These are phyloP conservation scores for Pituophis catenifer DNA, from an alignment of 2,113 vertebrate species.

Conservation along the genomic window DNA sequence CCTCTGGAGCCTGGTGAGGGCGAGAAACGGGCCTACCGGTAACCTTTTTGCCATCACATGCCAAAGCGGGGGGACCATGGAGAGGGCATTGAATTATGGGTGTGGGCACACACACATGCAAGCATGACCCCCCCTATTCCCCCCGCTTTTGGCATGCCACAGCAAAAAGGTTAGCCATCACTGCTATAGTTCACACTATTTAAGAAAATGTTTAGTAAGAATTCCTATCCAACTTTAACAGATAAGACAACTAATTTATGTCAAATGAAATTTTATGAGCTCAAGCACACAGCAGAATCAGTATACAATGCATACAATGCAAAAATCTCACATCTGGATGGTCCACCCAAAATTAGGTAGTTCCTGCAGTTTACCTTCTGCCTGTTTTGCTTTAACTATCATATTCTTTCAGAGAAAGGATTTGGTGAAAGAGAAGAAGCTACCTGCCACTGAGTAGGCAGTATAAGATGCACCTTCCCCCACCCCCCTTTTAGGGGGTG, in stretches of 20 bases:
- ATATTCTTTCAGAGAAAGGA: slow-evolving; percentile 48
- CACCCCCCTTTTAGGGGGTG: too few relatives aligned
- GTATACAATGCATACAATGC: neutral
- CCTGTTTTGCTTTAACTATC: neutral
- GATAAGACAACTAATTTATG: neutral
- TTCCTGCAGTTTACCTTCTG: neutral
- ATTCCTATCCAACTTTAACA: neutral
- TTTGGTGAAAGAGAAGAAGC: slow-evolving; percentile 57
- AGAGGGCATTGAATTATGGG: too few relatives aligned
- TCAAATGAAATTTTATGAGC: neutral
- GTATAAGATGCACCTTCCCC: neutral
- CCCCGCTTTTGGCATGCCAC: too few relatives aligned
- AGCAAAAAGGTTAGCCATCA: too few relatives aligned
- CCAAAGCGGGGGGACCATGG: too few relatives aligned
- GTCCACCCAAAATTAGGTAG: neutral
- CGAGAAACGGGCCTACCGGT: too few relatives aligned
- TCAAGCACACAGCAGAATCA: neutral
- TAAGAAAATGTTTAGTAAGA: neutral
- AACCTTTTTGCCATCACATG: too few relatives aligned
- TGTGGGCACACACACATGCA: too few relatives aligned
- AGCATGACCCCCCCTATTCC: too few relatives aligned
- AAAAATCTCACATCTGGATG: neutral
- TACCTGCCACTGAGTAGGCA: slow-evolving; percentile 43
- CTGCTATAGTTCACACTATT: neutral
- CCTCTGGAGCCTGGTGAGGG: too few relatives aligned